phyloP scores from a whole-genome alignment of 2,113 vertebrate species.

The Picathartes gymnocephalus region DNA sequence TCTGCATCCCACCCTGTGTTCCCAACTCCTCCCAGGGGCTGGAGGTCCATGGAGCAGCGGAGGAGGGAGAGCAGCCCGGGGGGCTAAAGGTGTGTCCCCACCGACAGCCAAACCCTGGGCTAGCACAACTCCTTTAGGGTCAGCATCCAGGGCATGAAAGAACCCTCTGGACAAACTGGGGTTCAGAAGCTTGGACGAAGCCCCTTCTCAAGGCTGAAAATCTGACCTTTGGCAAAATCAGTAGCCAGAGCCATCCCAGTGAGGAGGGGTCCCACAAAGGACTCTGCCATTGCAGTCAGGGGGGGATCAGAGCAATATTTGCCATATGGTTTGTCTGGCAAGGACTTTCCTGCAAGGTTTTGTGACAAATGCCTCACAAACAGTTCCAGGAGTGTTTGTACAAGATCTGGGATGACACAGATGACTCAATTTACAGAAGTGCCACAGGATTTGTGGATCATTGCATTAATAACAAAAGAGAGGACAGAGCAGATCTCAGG shows the following conservation, averaged over 20 bases:
- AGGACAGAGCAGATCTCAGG: neutral
- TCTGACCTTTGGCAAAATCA: neutral
- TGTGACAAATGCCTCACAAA: neutral
- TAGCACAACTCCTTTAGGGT: no score
- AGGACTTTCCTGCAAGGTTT: neutral
- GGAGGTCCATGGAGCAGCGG: neutral
- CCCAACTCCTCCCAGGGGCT: neutral
- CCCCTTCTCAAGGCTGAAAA: neutral
- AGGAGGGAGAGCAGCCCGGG: neutral
- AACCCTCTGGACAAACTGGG: neutral
- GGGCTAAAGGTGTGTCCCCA: neutral
- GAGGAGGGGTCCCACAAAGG: neutral
- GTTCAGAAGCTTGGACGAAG: neutral
- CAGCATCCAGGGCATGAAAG: neutral
- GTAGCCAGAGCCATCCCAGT: neutral
- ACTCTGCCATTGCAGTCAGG: neutral
- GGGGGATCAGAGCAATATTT: neutral
- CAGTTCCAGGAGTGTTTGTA: neutral
- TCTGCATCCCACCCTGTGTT: neutral
- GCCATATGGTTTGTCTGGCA: neutral
- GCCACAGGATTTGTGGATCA: neutral
- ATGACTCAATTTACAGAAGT: neutral
- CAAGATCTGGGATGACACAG: neutral
- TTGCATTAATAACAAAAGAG: neutral
- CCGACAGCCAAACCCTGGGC: no score